A percentile compares a stretch with the other conserved stretches of the same genome.
phyloP scores from a whole-genome alignment of 64 coral and sea anemone species.

The Montipora capricornis region DNA sequence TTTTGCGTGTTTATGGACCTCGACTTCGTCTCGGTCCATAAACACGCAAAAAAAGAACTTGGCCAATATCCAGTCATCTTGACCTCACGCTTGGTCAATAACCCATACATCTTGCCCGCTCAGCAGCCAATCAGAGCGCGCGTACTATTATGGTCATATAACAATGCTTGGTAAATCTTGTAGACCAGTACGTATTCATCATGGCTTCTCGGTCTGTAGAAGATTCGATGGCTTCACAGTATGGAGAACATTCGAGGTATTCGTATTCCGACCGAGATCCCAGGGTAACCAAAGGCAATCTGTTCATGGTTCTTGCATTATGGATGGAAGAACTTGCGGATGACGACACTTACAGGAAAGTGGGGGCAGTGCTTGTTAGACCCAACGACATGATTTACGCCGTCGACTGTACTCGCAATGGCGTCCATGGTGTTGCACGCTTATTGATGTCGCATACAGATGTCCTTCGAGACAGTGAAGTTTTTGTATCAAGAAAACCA shows the following conservation, averaged over 20 bases:
- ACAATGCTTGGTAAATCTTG: too few relatives aligned
- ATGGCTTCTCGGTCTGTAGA: neutral
- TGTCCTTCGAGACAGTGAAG: conserved; percentile 25
- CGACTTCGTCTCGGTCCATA: too few relatives aligned
- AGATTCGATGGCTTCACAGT: too few relatives aligned
- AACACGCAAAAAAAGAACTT: too few relatives aligned
- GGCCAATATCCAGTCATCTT: too few relatives aligned
- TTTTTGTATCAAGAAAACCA: conserved; percentile 78
- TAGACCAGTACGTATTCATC: neutral
- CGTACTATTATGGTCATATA: too few relatives aligned
- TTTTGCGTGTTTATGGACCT: too few relatives aligned
- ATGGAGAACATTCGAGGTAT: too few relatives aligned
- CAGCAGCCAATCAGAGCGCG: too few relatives aligned
- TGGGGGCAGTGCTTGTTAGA: conserved; percentile 62
- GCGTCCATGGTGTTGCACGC: conserved; percentile 56
- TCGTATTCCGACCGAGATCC: neutral
- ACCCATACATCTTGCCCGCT: too few relatives aligned
- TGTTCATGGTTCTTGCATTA: conserved; percentile 55
- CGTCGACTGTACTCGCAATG: conserved; percentile 57
- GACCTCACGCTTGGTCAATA: too few relatives aligned
- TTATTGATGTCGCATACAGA: conserved; percentile 35
- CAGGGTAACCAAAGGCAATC: conserved; percentile 35
- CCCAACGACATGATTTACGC: conserved; percentile 42
- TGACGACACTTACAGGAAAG: neutral
- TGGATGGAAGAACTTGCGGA: conserved; percentile 50